Conservation (phyloP, 1,140 invertebrate species). For the Drosophila orena region DNA sequence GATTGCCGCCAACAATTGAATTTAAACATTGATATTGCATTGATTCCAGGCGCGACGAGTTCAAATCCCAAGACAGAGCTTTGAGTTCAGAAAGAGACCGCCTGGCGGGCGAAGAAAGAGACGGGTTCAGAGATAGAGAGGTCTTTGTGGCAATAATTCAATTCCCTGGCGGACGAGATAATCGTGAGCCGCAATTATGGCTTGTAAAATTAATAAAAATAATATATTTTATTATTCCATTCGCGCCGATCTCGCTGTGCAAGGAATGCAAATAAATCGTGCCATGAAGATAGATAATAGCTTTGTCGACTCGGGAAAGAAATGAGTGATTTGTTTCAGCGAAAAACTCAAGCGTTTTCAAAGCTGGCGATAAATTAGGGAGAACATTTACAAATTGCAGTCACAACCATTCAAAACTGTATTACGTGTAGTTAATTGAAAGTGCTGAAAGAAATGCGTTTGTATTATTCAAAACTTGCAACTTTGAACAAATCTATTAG, state of each 20-base stretch:
- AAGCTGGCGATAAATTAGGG: not conserved
- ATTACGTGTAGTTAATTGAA: not conserved
- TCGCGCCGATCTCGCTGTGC: constrained; percentile 16
- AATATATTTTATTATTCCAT: constrained; percentile 74
- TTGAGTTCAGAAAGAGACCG: constrained; percentile 9
- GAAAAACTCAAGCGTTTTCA: not conserved
- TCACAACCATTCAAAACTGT: not conserved
- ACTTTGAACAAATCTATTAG: not conserved
- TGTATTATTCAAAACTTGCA: not conserved
- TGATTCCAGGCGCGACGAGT: constrained; percentile 19
- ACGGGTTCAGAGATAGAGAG: constrained; percentile 1
- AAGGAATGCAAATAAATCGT: constrained; percentile 32
- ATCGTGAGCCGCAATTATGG: constrained; percentile 65
- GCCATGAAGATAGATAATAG: constrained; percentile 14
- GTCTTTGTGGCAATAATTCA: constrained; percentile 28
- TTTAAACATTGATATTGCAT: constrained; percentile 33
- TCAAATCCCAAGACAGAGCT: constrained; percentile 1
- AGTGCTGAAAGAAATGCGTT: not conserved
- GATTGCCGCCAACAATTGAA: constrained; percentile 17
- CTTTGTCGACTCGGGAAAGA: constrained; percentile 4
- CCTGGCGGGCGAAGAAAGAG: constrained; percentile 4
- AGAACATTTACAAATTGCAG: not conserved
- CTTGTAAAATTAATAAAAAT: constrained; percentile 77
- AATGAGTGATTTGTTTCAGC: constrained; percentile 14
- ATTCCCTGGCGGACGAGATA: constrained; percentile 26